Conservation (phyloP, 2,113 vertebrate genomes). For the Oreochromis aureus region DNA sequence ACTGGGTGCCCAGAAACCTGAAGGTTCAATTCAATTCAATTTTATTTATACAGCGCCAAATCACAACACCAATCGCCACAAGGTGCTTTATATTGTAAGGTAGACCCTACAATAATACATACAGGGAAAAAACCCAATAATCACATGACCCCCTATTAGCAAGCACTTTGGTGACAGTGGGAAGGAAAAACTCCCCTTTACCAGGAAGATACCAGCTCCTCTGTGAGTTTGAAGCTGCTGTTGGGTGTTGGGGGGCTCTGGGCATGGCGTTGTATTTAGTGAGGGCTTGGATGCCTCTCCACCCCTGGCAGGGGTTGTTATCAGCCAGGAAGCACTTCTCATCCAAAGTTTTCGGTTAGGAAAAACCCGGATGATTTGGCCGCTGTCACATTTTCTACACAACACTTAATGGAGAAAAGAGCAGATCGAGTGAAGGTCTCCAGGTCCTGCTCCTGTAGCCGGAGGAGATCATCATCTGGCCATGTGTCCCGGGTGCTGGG, state of each 20-base stretch:
- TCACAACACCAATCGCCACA: neutral
- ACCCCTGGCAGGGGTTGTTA: neutral
- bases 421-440: neutral
- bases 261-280: neutral
- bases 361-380: neutral
- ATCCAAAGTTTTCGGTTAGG: neutral
- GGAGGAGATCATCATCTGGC: neutral
- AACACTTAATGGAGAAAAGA: neutral
- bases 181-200: no score
- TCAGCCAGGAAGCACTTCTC: neutral
- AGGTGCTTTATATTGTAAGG: neutral
- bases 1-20: neutral
- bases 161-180: no score
- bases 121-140: neutral
- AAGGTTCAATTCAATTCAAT: neutral
- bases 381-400: neutral
- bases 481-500: neutral
- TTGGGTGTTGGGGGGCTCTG: neutral
- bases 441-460: neutral
- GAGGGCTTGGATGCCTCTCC: neutral
- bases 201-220: no score
- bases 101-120: neutral
- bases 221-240: neutral
- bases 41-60: neutral
- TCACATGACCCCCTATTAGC: no score